Percentiles rank a stretch among this genome's conserved stretches.
Conservation (phyloP, 2,888 invertebrate genomes). For the Scotopteryx bipunctaria region DNA sequence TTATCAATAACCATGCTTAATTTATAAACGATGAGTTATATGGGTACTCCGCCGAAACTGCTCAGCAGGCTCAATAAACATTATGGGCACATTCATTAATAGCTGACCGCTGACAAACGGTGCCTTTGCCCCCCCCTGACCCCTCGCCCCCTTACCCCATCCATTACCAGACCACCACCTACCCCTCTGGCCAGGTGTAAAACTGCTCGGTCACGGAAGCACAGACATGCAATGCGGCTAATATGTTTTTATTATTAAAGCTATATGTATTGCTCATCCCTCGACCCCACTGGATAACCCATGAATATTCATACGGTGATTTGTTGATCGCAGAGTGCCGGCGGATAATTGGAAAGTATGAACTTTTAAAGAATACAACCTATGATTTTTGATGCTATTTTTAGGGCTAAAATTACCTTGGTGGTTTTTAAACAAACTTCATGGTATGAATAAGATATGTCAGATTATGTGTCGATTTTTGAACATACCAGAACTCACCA, state of each 20-base stretch:
- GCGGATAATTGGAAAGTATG: conserved; percentile 28
- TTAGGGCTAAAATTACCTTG: no score
- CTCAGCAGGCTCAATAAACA: conserved; percentile 78
- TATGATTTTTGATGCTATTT: not conserved
- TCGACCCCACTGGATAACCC: conserved; percentile 61
- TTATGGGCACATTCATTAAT: conserved; percentile 80
- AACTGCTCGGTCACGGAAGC: conserved; percentile 81
- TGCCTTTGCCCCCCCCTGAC: conserved; percentile 57
- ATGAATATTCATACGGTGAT: conserved; percentile 79
- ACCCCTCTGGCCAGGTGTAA: conserved; percentile 74
- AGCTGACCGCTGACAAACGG: conserved; percentile 79
- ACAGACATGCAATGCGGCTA: conserved; percentile 81
- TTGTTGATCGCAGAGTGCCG: conserved; percentile 58
- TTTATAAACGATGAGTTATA: conserved; percentile 74
- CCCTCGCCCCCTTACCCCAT: conserved; percentile 49
- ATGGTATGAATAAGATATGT: conserved; percentile 14
- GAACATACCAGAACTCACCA: no score
- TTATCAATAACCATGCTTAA: conserved; percentile 48
- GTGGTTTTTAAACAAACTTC: conserved; percentile 15
- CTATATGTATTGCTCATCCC: conserved; percentile 70
- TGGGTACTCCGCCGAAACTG: conserved; percentile 60
- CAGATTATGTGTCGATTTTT: conserved; percentile 15
- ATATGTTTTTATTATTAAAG: conserved; percentile 82
- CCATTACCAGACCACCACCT: conserved; percentile 35
- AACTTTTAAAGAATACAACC: not conserved